Percentiles rank a stretch among this genome's conserved stretches.
Conservation (phyloP, 2,113 vertebrate species). For the Mionectes macconnelli region DNA sequence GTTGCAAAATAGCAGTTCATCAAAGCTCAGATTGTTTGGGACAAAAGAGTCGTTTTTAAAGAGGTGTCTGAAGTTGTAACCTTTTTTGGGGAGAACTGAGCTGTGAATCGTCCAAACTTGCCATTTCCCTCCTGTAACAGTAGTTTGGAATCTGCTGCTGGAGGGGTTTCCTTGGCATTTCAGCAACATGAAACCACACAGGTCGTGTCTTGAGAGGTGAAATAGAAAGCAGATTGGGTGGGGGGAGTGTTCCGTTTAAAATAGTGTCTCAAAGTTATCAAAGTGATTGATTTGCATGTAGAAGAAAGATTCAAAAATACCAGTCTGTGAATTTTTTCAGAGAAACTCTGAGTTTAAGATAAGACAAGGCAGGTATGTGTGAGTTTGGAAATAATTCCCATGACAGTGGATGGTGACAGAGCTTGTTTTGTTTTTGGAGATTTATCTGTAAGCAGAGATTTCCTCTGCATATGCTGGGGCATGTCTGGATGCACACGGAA, state of each 20-base stretch:
- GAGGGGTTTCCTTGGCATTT: background rate
- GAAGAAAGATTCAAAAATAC: background rate
- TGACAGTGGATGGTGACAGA: background rate
- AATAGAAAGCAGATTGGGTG: background rate
- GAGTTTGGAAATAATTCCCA: background rate
- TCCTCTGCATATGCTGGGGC: background rate
- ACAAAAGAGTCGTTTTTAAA: background rate
- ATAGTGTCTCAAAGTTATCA: background rate
- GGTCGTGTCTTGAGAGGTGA: background rate
- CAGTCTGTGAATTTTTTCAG: background rate
- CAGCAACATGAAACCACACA: background rate
- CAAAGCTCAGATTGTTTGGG: constrained; percentile 9
- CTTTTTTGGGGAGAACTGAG: background rate
- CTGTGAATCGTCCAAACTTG: background rate
- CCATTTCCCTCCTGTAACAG: background rate
- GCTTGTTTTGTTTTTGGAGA: background rate
- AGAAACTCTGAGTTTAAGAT: background rate
- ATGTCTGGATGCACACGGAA: background rate
- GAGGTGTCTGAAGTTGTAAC: fast-evolving
- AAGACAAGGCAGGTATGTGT: background rate
- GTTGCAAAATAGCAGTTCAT: background rate
- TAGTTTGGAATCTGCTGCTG: background rate
- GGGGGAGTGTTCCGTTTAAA: background rate
- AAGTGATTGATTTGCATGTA: background rate
- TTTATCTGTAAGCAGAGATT: background rate